These are phyloP conservation scores for Odontothrips loti DNA, from an alignment of 2,888 invertebrate species.

Conservation along the genomic window DNA sequence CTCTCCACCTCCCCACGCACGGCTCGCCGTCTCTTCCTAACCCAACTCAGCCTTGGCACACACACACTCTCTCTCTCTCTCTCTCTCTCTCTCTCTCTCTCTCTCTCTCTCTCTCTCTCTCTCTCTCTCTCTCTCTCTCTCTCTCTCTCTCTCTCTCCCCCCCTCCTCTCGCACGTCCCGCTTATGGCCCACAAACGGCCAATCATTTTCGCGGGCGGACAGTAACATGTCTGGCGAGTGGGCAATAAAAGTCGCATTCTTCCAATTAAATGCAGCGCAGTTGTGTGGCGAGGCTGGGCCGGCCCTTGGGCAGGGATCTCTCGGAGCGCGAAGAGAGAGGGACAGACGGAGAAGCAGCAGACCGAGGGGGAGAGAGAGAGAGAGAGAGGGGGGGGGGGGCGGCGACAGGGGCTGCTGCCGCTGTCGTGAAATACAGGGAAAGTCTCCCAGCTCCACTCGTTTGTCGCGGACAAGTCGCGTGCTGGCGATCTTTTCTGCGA, in stretches of 20 bases:
- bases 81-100: not conserved
- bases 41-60: too few species aligned
- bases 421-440: not conserved
- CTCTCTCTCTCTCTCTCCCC: not conserved
- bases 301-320: too few species aligned
- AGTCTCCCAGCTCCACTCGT: not conserved
- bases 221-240: slow-evolving; percentile 24
- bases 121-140: not conserved
- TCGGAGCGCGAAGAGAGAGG: not conserved
- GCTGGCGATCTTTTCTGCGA: too few species aligned
- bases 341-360: not conserved
- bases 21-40: too few species aligned
- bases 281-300: not conserved
- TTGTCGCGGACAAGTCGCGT: not conserved
- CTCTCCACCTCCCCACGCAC: too few species aligned
- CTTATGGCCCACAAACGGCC: slow-evolving; percentile 21
- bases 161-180: not conserved
- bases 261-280: slow-evolving; percentile 16
- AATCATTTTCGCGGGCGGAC: slow-evolving; percentile 22
- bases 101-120: not conserved
- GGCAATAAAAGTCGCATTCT: slow-evolving; percentile 26
- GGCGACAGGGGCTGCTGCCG: too few species aligned
- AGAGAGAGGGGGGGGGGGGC: not conserved
- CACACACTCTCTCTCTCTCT: not conserved
- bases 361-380: not conserved